Evolutionary conservation across 2,888 invertebrate species (phyloP).

Genomic region (Gastracanthus pulcherrimus): DNA sequence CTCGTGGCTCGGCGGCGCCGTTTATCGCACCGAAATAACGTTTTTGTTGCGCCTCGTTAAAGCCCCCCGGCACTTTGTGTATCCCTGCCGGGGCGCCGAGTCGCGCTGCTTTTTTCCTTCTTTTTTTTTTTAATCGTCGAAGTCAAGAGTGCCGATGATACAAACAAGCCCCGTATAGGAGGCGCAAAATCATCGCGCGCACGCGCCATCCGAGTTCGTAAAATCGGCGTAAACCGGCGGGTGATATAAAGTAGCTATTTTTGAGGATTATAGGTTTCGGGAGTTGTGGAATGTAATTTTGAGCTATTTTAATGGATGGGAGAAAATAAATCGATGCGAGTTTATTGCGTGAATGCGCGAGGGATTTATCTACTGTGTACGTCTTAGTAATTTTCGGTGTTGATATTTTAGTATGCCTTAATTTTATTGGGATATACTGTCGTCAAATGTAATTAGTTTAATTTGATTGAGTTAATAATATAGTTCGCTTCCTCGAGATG

Average conservation of each 20-base stretch:
- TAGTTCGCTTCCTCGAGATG: no score
- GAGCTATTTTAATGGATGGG: neutral
- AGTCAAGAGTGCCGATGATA: slow-evolving; percentile 35
- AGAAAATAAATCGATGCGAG: neutral
- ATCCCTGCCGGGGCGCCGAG: neutral
- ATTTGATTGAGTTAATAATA: no score
- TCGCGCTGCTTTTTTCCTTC: neutral
- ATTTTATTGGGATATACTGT: no score
- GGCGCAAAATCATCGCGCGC: neutral
- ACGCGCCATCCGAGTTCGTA: neutral
- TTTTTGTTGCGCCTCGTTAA: slow-evolving; percentile 50
- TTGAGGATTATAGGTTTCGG: neutral
- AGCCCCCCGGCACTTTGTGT: slow-evolving; percentile 4
- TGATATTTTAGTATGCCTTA: no score
- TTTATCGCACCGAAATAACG: slow-evolving; percentile 49
- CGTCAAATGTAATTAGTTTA: no score
- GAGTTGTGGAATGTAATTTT: neutral
- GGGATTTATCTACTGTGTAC: neutral
- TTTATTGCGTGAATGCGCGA: neutral
- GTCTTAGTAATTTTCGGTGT: no score
- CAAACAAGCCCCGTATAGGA: neutral
- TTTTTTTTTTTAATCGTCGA: slow-evolving; percentile 28
- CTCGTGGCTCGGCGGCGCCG: slow-evolving; percentile 10
- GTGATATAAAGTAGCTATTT: neutral
- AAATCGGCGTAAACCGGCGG: neutral